phyloP scores from a whole-genome alignment of 2,797 vertebrate species.

The Hoplostethus atlanticus region DNA sequence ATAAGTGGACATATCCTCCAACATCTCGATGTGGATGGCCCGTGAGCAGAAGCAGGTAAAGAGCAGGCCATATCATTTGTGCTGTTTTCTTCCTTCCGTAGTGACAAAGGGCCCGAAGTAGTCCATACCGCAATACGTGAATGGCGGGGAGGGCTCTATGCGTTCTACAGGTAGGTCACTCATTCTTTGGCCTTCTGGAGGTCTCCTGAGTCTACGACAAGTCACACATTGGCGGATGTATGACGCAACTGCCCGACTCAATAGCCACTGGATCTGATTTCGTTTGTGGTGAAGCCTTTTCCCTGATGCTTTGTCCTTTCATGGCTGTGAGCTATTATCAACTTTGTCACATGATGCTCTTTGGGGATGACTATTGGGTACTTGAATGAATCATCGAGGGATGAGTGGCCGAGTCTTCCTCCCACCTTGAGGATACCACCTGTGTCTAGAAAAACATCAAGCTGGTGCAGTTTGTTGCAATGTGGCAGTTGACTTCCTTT shows the following conservation, averaged over 20 bases:
- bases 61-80: constrained; percentile 20
- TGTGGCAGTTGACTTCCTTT: constrained; percentile 21
- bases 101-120: constrained; percentile 27
- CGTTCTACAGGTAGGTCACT: constrained; percentile 5
- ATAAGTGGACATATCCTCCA: constrained; percentile 26
- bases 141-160: constrained; percentile 24
- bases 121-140: constrained; percentile 38
- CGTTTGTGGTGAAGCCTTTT: constrained; percentile 30
- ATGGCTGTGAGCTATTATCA: constrained; percentile 23
- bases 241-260: constrained; percentile 12
- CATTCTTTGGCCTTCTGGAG: constrained; percentile 19
- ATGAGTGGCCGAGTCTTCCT: neutral
- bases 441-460: constrained; percentile 18
- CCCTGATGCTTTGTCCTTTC: constrained; percentile 29
- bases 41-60: constrained; percentile 28
- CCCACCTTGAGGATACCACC: constrained; percentile 31
- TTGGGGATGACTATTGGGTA: too few species aligned
- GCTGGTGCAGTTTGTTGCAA: constrained; percentile 1
- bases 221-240: constrained; percentile 22
- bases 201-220: constrained; percentile 21
- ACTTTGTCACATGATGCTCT: too few species aligned
- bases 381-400: too few species aligned
- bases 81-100: constrained; percentile 26
- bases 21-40: constrained; percentile 31
- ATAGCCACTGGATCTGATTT: constrained; percentile 28